These are phyloP conservation scores for Cylloceria caligata DNA, from an alignment of 2,888 invertebrate genomes.

Conservation along the genomic window DNA sequence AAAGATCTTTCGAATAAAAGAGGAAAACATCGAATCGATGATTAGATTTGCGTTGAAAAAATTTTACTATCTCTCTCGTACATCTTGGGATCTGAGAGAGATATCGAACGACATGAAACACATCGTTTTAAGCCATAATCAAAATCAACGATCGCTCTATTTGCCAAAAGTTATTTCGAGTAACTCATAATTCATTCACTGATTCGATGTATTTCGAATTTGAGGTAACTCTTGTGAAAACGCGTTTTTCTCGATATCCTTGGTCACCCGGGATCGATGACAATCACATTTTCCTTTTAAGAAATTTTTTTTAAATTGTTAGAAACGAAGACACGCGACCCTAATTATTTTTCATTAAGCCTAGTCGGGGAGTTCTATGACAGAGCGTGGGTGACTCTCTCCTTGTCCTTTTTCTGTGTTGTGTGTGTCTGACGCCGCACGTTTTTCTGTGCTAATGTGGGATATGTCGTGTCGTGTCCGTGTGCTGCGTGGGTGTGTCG, in stretches of 20 bases:
- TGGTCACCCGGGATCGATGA: constrained; percentile 1
- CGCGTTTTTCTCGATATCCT: neutral
- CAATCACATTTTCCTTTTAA: neutral
- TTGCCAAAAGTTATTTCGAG: neutral
- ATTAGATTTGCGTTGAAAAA: too few species aligned
- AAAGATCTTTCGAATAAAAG: too few species aligned
- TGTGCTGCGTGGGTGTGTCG: constrained; percentile 42
- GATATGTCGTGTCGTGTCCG: constrained; percentile 26
- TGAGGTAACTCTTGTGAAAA: neutral
- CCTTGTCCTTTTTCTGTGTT: neutral
- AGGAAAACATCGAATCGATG: too few species aligned
- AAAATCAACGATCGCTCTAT: too few species aligned
- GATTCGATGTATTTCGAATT: neutral
- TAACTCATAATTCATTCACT: neutral
- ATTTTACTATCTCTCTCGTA: too few species aligned
- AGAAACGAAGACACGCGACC: constrained; percentile 19
- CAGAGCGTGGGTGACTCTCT: constrained; percentile 18
- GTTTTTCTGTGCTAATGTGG: constrained; percentile 29
- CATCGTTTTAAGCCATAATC: too few species aligned
- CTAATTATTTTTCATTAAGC: constrained; percentile 14
- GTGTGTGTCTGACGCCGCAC: constrained; percentile 9
- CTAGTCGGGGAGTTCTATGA: constrained; percentile 3
- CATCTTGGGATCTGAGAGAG: too few species aligned
- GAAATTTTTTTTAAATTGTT: neutral
- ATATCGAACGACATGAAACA: too few species aligned